phyloP scores from a whole-genome alignment of 2,113 vertebrate species.

The Lasiurus cinereus region DNA sequence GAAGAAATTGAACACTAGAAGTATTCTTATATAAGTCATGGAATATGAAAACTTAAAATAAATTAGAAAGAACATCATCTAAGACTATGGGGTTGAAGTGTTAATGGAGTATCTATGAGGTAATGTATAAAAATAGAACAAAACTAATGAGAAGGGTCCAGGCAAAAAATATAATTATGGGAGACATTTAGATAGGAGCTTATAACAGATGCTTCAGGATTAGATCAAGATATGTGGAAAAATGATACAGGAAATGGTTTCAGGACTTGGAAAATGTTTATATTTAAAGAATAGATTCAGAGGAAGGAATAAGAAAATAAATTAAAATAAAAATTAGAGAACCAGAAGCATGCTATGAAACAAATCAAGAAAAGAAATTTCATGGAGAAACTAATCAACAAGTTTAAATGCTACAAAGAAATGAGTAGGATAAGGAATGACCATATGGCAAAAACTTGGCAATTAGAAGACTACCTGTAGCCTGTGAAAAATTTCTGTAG shows the following conservation, averaged over 20 bases:
- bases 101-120: not conserved
- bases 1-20: not conserved
- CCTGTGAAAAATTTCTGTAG: not conserved
- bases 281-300: not conserved
- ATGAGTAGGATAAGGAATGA: not conserved
- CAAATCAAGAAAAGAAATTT: constrained; percentile 33
- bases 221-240: not conserved
- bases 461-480: constrained; percentile 1
- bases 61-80: not conserved
- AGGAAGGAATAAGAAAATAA: not conserved
- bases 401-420: constrained; percentile 5
- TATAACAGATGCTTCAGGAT: not conserved
- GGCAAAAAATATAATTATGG: constrained; percentile 2
- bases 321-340: constrained; percentile 48
- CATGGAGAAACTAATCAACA: constrained; percentile 31
- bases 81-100: not conserved
- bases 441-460: not conserved
- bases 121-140: not conserved
- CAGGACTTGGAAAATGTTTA: constrained; percentile 22
- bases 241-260: not conserved
- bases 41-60: constrained; percentile 43
- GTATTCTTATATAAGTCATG: not conserved
- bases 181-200: not conserved
- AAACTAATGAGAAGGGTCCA: not conserved
- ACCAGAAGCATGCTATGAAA: not conserved